phyloP scores from a whole-genome alignment of 1,140 invertebrate species.

The Caenorhabditis elegans region WBcel235 BX284602.5:8533501-8534000 shows the following conservation, averaged over 20 bases:
- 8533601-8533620: too few species aligned
- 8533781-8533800: conserved; percentile 37
- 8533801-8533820: conserved; percentile 25
- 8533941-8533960: conserved; percentile 32
- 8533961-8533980: background rate
- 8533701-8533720: conserved; percentile 32
- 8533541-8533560: too few species aligned
- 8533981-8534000: too few species aligned
- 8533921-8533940: conserved; percentile 34
- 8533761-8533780: conserved; percentile 29
- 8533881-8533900: conserved; percentile 41
- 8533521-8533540: too few species aligned
- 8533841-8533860: conserved; percentile 2
- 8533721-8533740: conserved; percentile 32
- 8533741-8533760: conserved; percentile 33
- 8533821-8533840: too few species aligned
- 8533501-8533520: too few species aligned
- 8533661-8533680: background rate
- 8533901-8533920: conserved; percentile 31
- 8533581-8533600: too few species aligned
- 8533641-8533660: too few species aligned
- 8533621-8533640: too few species aligned
- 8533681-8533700: conserved; percentile 41
- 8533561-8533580: too few species aligned
- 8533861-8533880: conserved; percentile 13